These are phyloP conservation scores for Eubucco bourcierii DNA, from an alignment of 2,113 vertebrate species.

Conservation along the genomic window DNA sequence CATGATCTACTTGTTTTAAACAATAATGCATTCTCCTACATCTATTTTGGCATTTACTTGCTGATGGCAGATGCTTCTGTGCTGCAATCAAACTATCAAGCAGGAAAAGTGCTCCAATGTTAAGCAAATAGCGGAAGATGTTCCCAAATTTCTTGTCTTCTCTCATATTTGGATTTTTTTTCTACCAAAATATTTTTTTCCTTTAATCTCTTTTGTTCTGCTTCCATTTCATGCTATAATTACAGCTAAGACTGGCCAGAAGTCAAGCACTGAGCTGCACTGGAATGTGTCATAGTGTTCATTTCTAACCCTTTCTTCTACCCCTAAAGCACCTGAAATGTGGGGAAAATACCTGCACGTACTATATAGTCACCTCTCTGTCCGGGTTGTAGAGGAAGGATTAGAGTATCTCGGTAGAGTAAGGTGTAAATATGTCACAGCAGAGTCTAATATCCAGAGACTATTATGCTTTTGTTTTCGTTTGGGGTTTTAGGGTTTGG, in stretches of 20 bases:
- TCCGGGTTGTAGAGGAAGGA: neutral
- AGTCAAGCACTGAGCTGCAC: neutral
- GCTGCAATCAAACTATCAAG: constrained; percentile 17
- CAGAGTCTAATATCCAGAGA: neutral
- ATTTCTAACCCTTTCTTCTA: neutral
- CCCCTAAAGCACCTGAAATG: neutral
- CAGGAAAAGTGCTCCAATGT: constrained; percentile 33
- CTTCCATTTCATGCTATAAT: neutral
- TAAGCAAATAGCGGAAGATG: constrained; percentile 42
- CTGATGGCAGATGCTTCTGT: constrained; percentile 58
- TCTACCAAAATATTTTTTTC: neutral
- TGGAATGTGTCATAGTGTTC: neutral
- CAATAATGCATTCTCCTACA: constrained; percentile 50
- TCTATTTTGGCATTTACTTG: constrained; percentile 31
- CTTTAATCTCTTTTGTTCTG: neutral
- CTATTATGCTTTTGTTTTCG: too few relatives aligned
- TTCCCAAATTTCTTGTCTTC: constrained; percentile 33
- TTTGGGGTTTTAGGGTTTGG: neutral
- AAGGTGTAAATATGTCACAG: neutral
- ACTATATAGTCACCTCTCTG: neutral
- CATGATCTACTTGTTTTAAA: constrained; percentile 68
- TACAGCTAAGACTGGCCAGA: neutral
- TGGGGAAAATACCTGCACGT: neutral
- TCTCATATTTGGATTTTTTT: neutral
- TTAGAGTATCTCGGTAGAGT: neutral